A percentile compares a stretch with the other conserved stretches of the same genome.
Evolutionary conservation across 2,113 vertebrate genomes (phyloP).

Genomic region (Ahaetulla prasina): DNA sequence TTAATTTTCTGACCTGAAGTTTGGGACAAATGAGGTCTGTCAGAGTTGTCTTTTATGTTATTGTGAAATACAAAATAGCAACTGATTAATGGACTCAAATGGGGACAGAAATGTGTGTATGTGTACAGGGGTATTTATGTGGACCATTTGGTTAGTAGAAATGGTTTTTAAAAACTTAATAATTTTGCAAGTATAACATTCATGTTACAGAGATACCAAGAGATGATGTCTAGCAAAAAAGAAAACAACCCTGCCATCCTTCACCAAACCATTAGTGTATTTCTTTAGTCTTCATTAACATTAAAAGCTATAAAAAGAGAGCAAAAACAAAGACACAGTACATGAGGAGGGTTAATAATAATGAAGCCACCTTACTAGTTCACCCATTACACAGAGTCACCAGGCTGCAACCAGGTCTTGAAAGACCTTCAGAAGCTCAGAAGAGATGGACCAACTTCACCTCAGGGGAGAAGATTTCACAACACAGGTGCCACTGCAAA

Average conservation of each 20-base stretch:
- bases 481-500: background rate
- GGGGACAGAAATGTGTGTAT: background rate
- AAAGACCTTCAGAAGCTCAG: background rate
- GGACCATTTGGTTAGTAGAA: background rate
- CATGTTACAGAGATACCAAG: background rate
- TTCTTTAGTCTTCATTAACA: background rate
- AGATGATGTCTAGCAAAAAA: background rate
- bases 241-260: background rate
- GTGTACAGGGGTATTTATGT: background rate
- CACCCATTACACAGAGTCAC: background rate
- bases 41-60: background rate
- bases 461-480: background rate
- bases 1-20: background rate
- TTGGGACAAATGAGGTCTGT: background rate
- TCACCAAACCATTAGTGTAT: background rate
- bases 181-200: background rate
- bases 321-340: background rate
- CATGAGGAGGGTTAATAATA: background rate
- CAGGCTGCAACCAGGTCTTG: background rate
- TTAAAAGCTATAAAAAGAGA: background rate
- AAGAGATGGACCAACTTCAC: background rate
- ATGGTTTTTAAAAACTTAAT: background rate
- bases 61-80: background rate
- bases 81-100: background rate
- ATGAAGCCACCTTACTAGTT: background rate